Percentiles rank a stretch among this genome's conserved stretches.
Conservation (phyloP, 2,888 invertebrate species). For the Aporophyla nigra region DNA sequence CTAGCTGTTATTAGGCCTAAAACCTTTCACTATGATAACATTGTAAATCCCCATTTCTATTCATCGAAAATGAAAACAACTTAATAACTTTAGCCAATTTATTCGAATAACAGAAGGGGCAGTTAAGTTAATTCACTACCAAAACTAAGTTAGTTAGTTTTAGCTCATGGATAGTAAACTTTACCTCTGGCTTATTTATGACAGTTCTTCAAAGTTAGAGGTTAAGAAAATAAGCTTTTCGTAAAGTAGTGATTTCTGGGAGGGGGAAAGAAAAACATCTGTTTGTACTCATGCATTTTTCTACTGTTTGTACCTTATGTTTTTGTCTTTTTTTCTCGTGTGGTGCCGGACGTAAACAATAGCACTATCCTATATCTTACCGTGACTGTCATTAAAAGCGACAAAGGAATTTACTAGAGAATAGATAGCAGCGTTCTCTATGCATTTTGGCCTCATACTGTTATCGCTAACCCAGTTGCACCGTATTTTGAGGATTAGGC, state of each 20-base stretch:
- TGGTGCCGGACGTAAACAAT: too few relatives aligned
- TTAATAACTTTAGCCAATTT: conserved; percentile 28
- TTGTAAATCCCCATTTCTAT: not conserved
- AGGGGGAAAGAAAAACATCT: not conserved
- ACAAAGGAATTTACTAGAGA: too few relatives aligned
- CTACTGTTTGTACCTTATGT: too few relatives aligned
- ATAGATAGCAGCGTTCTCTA: too few relatives aligned
- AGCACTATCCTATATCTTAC: too few relatives aligned
- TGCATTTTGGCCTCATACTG: too few relatives aligned
- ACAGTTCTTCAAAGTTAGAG: conserved; percentile 6
- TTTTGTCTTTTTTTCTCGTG: not conserved
- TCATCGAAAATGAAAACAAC: conserved; percentile 14
- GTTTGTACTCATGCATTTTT: too few relatives aligned
- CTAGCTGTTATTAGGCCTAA: not conserved
- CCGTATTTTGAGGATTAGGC: too few relatives aligned
- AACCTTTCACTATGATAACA: not conserved
- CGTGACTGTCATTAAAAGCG: too few relatives aligned
- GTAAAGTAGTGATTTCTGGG: not conserved
- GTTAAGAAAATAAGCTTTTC: conserved; percentile 10
- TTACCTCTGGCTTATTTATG: conserved; percentile 22
- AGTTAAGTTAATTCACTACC: conserved; percentile 17
- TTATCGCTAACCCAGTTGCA: too few relatives aligned
- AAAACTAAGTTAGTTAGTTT: conserved; percentile 21
- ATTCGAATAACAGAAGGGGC: conserved; percentile 6
- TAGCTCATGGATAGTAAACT: conserved; percentile 34